These are phyloP conservation scores for Anneissia japonica DNA, from an alignment of 35 echinoderm and acorn worm genomes.

Conservation along the genomic window DNA sequence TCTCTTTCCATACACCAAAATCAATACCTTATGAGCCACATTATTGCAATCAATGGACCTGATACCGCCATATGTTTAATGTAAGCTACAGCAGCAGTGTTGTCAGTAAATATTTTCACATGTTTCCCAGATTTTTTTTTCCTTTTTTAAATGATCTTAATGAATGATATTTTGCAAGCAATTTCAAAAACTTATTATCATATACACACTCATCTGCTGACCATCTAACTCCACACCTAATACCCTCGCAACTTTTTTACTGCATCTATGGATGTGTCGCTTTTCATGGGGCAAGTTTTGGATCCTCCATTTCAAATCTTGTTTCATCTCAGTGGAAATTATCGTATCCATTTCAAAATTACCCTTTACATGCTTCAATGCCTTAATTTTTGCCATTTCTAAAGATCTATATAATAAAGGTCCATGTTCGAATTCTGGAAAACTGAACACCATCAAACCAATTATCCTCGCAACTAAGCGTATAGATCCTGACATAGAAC, in stretches of 20 bases:
- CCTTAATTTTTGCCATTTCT: conserved; percentile 48
- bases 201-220: not conserved
- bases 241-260: not conserved
- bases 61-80: conserved; percentile 42
- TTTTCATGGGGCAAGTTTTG: not conserved
- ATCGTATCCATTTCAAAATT: conserved; percentile 37
- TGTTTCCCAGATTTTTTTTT: conserved; percentile 3
- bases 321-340: conserved; percentile 23
- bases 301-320: conserved; percentile 51
- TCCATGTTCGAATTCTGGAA: conserved; percentile 43
- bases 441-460: conserved; percentile 1
- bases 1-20: conserved; percentile 32
- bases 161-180: conserved; percentile 6
- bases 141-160: conserved; percentile 3
- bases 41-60: conserved; percentile 50
- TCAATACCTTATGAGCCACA: conserved; percentile 45
- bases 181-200: conserved; percentile 2
- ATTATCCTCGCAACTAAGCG: not conserved
- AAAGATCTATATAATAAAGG: conserved; percentile 48
- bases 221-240: not conserved
- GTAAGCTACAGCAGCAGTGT: conserved; percentile 53
- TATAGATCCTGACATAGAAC: not conserved
- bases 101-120: conserved; percentile 44
- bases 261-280: not conserved
- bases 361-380: conserved; percentile 34